A percentile compares a stretch with the other conserved stretches of the same genome.
These are phyloP conservation scores for Caranx melampygus DNA, from an alignment of 2,113 vertebrate species.

Conservation along the genomic window DNA sequence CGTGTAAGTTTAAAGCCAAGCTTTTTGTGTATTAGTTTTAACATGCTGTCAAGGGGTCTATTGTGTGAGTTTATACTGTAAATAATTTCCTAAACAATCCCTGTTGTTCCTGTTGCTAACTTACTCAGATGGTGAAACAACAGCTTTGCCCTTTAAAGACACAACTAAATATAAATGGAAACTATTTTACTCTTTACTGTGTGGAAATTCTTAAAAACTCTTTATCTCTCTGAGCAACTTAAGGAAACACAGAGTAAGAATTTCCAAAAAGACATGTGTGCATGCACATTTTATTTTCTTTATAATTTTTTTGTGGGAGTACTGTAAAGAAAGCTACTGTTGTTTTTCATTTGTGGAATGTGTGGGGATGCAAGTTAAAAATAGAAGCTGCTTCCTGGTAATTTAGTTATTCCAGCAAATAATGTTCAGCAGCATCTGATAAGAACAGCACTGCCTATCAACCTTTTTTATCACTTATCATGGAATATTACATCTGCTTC, in stretches of 20 bases:
- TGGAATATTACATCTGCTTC: neutral
- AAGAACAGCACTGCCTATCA: neutral
- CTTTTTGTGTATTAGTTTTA: neutral
- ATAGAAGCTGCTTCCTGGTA: neutral
- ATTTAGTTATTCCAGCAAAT: constrained; percentile 20
- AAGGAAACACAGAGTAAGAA: too few species aligned
- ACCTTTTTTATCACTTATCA: neutral
- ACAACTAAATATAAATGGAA: constrained; percentile 9
- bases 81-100: neutral
- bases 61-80: neutral
- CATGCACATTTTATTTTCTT: neutral
- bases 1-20: neutral
- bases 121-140: constrained; percentile 11
- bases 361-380: neutral
- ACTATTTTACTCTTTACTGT: neutral
- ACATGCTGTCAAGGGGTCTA: neutral
- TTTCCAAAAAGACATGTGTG: neutral
- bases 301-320: neutral
- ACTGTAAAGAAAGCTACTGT: neutral
- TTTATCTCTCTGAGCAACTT: neutral
- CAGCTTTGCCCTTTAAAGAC: neutral
- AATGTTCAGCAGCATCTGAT: constrained; percentile 19
- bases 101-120: neutral
- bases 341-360: constrained; percentile 15
- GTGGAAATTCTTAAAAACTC: neutral